Conservation (phyloP, 2,113 vertebrate genomes). For the Chiloscyllium plagiosum region DNA sequence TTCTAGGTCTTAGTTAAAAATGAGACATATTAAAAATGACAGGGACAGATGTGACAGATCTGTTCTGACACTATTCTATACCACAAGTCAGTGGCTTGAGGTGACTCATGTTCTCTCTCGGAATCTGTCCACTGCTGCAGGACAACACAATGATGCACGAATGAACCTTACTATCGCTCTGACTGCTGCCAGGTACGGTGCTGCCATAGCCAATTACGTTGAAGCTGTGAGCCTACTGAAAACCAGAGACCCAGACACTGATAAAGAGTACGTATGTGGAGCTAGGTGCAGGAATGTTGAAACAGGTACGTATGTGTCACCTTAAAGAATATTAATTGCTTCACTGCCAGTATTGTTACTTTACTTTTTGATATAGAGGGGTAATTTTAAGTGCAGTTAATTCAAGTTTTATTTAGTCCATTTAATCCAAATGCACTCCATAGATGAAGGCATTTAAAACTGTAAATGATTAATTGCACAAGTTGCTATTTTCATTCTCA, state of each 20-base stretch:
- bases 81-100: conserved; percentile 74
- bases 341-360: background rate
- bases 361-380: background rate
- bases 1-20: conserved; percentile 57
- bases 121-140: conserved; percentile 75
- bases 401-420: conserved; percentile 48
- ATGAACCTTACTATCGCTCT: conserved; percentile 89
- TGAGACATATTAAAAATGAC: conserved; percentile 75
- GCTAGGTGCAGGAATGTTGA: conserved; percentile 69
- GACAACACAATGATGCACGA: conserved; percentile 84
- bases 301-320: conserved; percentile 63
- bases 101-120: conserved; percentile 80
- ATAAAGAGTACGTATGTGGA: conserved; percentile 55
- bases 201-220: conserved; percentile 90
- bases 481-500: background rate
- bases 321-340: background rate
- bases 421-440: conserved; percentile 49
- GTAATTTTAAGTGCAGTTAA: conserved; percentile 29
- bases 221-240: conserved; percentile 80
- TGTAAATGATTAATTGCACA: background rate
- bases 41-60: conserved; percentile 90
- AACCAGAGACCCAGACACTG: conserved; percentile 59
- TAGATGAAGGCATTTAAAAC: conserved; percentile 39
- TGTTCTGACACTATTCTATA: conserved; percentile 81
- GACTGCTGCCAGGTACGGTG: conserved; percentile 88